Evolutionary conservation across 2,888 invertebrate genomes (phyloP).

Genomic region (Cosmorhoe ocellata): DNA sequence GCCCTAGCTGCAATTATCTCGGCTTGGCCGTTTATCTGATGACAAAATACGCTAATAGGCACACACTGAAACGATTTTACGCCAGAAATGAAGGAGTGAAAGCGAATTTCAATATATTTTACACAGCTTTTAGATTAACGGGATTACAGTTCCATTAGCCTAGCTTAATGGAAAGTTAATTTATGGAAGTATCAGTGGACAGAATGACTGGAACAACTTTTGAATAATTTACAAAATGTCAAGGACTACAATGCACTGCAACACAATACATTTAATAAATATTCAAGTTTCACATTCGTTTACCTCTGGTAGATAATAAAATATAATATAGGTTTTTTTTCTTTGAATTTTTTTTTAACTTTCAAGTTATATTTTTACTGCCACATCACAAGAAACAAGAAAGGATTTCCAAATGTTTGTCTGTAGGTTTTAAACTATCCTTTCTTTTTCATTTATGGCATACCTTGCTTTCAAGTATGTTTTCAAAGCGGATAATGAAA

Average conservation of each 20-base stretch:
- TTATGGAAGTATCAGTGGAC: conserved; percentile 24
- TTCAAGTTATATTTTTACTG: too few relatives aligned
- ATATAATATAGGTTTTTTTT: too few relatives aligned
- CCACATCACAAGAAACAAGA: too few relatives aligned
- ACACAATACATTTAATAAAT: conserved; percentile 1
- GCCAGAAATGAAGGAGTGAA: conserved; percentile 25
- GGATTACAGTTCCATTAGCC: conserved; percentile 32
- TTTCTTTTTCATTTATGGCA: too few relatives aligned
- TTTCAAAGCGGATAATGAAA: neutral
- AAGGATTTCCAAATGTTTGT: too few relatives aligned
- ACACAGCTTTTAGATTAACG: conserved; percentile 28
- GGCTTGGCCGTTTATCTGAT: too few relatives aligned
- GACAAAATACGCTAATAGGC: too few relatives aligned
- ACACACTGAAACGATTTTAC: conserved; percentile 21
- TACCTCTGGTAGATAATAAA: too few relatives aligned
- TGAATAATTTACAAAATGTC: conserved; percentile 18
- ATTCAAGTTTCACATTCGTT: neutral
- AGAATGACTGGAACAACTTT: conserved; percentile 18
- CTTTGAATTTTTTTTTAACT: too few relatives aligned
- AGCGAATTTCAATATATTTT: conserved; percentile 28
- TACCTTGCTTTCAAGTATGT: too few relatives aligned
- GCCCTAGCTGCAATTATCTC: too few relatives aligned
- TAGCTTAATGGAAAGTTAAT: conserved; percentile 31
- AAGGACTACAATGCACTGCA: conserved; percentile 15
- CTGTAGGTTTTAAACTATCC: too few relatives aligned